Evolutionary conservation across 37 sponge, comb jelly and placozoan genomes (phyloP).

Genomic region (Haliclona indistincta): DNA sequence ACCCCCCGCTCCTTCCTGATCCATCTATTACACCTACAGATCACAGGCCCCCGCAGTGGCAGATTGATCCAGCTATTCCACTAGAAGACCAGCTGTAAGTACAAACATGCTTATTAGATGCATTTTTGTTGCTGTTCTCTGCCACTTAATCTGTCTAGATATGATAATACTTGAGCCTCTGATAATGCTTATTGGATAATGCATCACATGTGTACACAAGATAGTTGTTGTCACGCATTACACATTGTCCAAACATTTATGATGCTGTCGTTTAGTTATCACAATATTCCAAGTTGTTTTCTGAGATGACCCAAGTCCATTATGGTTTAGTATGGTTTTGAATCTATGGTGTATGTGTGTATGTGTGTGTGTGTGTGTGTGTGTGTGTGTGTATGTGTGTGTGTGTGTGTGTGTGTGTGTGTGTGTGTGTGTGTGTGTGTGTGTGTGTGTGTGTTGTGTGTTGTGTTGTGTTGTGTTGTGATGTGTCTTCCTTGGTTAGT

Average conservation of each 20-base stretch:
- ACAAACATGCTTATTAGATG: not conserved
- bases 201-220: no score
- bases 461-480: not conserved
- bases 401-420: no score
- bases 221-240: no score
- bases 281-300: no score
- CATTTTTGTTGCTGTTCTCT: not conserved
- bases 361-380: constrained; percentile 40
- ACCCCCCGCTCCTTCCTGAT: constrained; percentile 3
- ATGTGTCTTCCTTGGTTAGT: not conserved
- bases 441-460: constrained; percentile 5
- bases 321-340: constrained; percentile 19
- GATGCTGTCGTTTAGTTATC: no score
- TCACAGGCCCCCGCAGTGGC: not conserved
- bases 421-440: constrained; percentile 30
- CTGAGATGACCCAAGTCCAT: no score
- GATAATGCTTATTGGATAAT: no score
- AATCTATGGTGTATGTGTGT: constrained; percentile 17
- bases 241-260: no score
- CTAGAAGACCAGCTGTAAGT: constrained; percentile 77
- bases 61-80: constrained; percentile 8
- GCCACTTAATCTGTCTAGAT: not conserved
- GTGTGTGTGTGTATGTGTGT: no score
- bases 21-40: not conserved
- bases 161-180: no score